Evolutionary conservation across 2,113 vertebrate species (phyloP).

Genomic region (Micromys minutus): DNA sequence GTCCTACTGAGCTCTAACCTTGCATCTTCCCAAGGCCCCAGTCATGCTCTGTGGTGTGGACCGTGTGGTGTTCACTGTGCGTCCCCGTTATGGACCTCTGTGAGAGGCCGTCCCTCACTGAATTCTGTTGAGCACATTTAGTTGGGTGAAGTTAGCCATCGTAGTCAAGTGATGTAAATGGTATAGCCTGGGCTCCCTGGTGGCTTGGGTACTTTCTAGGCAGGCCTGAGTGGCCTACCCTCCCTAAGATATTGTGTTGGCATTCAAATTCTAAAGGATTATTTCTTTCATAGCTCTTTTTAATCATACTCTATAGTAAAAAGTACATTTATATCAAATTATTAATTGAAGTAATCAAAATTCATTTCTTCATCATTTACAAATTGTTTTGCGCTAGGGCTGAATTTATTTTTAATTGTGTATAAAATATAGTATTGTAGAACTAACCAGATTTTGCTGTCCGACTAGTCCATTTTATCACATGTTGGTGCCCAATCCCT

Average conservation of each 20-base stretch:
- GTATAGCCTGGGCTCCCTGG: too few relatives aligned
- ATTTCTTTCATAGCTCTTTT: neutral
- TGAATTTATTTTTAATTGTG: conserved; percentile 29
- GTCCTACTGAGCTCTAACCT: neutral
- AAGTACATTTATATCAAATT: neutral
- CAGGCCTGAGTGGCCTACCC: too few relatives aligned
- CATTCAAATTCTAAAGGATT: neutral
- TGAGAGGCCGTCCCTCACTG: neutral
- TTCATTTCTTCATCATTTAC: neutral
- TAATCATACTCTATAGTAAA: neutral
- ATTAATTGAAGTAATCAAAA: neutral
- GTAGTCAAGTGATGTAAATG: neutral
- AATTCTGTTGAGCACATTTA: neutral
- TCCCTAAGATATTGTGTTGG: neutral
- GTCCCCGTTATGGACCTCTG: neutral
- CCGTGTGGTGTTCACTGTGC: neutral
- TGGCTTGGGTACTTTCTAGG: neutral
- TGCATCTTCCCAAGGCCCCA: too few relatives aligned
- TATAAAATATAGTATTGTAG: neutral
- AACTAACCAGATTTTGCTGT: neutral
- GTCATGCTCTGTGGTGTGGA: neutral
- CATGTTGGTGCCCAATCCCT: neutral
- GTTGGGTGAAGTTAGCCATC: neutral
- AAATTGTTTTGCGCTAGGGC: neutral
- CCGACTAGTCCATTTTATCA: neutral